Conservation (phyloP, 2,888 invertebrate genomes). For the Apamea sordens region DNA sequence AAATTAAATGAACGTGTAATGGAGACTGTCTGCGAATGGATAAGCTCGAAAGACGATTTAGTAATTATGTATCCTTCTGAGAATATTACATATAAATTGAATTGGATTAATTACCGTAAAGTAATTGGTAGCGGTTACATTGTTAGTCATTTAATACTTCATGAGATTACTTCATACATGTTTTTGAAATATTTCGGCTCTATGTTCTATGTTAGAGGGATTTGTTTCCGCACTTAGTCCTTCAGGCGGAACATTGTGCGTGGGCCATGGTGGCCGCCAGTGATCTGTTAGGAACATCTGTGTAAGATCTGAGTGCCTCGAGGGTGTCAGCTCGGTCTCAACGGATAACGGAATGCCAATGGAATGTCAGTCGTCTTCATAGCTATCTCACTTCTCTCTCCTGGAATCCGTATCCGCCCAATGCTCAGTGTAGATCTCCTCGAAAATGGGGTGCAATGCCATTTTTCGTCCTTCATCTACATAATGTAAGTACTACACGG, state of each 20-base stretch:
- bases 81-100: background rate
- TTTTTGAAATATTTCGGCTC: background rate
- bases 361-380: background rate
- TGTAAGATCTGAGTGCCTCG: too few relatives aligned
- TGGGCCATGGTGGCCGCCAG: background rate
- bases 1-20: constrained; percentile 15
- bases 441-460: background rate
- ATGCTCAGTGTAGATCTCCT: background rate
- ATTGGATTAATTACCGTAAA: constrained; percentile 12
- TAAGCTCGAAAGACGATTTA: constrained; percentile 31
- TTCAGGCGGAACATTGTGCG: background rate
- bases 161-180: constrained; percentile 8
- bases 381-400: background rate
- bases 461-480: background rate
- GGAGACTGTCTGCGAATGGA: background rate
- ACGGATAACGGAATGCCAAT: background rate
- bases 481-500: background rate
- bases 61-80: constrained; percentile 20
- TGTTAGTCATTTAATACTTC: constrained; percentile 8
- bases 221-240: background rate
- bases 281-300: background rate
- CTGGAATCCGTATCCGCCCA: too few relatives aligned
- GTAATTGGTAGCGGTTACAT: constrained; percentile 12
- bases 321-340: background rate
- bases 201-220: background rate